These are phyloP conservation scores for Carpatolechia fugitivella DNA, from an alignment of 2,888 invertebrate genomes.

Conservation along the genomic window DNA sequence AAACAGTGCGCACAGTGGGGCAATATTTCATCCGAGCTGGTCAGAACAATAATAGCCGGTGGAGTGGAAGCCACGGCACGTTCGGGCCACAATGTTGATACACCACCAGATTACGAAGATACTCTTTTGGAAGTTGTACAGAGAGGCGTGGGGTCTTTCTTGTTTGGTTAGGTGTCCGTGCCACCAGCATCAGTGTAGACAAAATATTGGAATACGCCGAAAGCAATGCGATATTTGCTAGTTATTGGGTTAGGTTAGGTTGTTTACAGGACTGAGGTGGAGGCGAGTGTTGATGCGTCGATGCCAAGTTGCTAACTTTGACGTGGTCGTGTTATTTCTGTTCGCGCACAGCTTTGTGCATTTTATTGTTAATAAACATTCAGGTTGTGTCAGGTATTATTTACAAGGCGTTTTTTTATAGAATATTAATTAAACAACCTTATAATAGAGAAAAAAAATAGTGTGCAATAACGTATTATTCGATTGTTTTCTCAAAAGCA, in stretches of 20 bases:
- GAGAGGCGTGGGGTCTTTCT: constrained; percentile 33
- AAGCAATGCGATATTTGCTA: constrained; percentile 71
- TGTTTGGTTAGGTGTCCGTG: constrained; percentile 47
- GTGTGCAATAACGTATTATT: too few relatives aligned
- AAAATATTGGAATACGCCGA: constrained; percentile 77
- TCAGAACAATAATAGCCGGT: constrained; percentile 77
- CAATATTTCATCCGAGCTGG: constrained; percentile 78
- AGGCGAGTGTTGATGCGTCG: constrained; percentile 69
- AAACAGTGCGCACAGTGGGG: constrained; percentile 74
- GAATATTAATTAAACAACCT: too few relatives aligned
- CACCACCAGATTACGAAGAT: constrained; percentile 45
- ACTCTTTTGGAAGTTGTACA: constrained; percentile 19
- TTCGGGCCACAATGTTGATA: constrained; percentile 73
- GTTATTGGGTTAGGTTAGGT: constrained; percentile 78
- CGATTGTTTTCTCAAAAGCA: too few relatives aligned
- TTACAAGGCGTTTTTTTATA: background rate
- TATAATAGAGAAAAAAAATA: too few relatives aligned
- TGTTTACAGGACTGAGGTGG: constrained; percentile 62
- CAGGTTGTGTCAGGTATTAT: background rate
- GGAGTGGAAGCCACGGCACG: constrained; percentile 76
- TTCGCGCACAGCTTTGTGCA: background rate
- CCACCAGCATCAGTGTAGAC: constrained; percentile 76
- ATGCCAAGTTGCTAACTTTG: constrained; percentile 65
- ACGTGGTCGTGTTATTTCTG: constrained; percentile 48
- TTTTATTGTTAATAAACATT: background rate